Base-by-base conservation (phyloP, 2,113 vertebrate species). In the Lathamus discolor region DNA sequence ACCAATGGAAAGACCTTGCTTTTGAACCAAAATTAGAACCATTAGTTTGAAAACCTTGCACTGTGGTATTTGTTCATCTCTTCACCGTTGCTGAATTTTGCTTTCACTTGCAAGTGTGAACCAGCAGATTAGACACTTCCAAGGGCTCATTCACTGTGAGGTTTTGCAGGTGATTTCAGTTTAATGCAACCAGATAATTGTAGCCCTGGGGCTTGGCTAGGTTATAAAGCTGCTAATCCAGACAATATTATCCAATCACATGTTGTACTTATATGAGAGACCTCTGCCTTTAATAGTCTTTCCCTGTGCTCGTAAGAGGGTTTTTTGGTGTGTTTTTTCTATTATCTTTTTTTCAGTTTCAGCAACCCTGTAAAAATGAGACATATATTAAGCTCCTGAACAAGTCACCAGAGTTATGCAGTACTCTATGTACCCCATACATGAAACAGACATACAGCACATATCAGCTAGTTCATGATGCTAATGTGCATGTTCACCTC, bases 101-200 rank as follows among this genome's bases (percentile, higher is more conserved):
- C 92, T 97, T 98, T 97, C 13, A 11, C 88, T 93, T 96, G 76
- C 59, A 92, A 95, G 95, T 92, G 69, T 29, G 48, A 97, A 94
- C 79, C 85, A 80, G 88, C 79, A 97, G 96, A 97, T 96, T 90
- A 95, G 96, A 94, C 66, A 46, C 96, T 97, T 98, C 95, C 95
- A 97, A 92, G 85, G 63, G 77, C 78, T 97, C 63, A 17, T 97
- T 96, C 96, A 61, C 88, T 94, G 94, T 15, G 66, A 98, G 96
- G 96, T 96, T 98, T 97, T 96, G 94, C 96, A 97, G 97, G 98
- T 98, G 97, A 97, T 97, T 98, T 97, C 97, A 88, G 97, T 97
- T 97, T 98, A 98, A 97, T 98, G 97, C 92, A 97, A 88, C 85
- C 95, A 98, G 97, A 96, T 98, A 98, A 98, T 98, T 98, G 96